Conservation (phyloP, 2,888 invertebrate genomes). For the Pristionchus maxplancki region DNA sequence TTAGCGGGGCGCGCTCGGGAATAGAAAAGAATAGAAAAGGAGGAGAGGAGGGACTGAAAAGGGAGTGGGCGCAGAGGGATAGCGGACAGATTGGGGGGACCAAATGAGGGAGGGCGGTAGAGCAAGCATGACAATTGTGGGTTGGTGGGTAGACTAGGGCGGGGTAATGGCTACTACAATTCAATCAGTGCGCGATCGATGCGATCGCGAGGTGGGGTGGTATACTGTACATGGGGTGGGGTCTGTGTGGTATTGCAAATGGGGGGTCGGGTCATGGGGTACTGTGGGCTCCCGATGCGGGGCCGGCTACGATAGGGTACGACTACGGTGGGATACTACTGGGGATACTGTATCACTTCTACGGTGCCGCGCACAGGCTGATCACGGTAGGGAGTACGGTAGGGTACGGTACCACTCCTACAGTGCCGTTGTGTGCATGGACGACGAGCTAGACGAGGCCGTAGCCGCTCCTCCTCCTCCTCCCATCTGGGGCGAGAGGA, state of each 20-base stretch:
- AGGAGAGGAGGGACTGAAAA: background rate
- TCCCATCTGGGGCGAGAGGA: constrained; percentile 1
- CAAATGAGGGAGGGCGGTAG: background rate
- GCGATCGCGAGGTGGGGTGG: background rate
- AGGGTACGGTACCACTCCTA: background rate
- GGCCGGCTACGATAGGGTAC: background rate
- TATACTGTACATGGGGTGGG: constrained; percentile 22
- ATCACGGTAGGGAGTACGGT: background rate
- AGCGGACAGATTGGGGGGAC: background rate
- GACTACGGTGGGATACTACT: background rate
- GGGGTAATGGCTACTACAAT: background rate
- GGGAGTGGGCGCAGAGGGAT: background rate
- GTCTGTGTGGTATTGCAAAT: background rate
- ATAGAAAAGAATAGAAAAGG: constrained; percentile 17
- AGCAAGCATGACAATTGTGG: constrained; percentile 16
- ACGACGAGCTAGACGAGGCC: background rate
- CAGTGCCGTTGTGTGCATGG: constrained; percentile 32
- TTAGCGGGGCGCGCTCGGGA: background rate
- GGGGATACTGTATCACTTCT: background rate
- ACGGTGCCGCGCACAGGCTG: background rate
- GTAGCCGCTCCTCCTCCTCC: background rate
- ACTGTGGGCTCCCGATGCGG: background rate
- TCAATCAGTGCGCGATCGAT: background rate
- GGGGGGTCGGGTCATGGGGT: constrained; percentile 4
- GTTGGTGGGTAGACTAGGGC: background rate